Base-by-base conservation (phyloP, 2,113 vertebrate species). In the Xiphias gladius region DNA sequence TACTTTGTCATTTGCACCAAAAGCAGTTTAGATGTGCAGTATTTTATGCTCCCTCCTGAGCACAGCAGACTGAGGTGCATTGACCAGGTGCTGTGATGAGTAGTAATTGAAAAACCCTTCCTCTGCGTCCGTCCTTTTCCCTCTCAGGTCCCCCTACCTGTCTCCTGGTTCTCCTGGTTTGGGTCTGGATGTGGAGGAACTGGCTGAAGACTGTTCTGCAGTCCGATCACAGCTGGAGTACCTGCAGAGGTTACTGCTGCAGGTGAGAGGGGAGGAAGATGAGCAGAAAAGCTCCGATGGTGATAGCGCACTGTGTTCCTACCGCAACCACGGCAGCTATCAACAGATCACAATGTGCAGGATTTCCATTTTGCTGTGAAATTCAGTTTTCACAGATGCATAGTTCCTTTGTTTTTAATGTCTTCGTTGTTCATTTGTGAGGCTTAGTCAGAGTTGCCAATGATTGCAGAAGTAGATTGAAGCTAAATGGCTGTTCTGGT, bases 171-270 rank as follows among this genome's bases (percentile, higher is more conserved):
- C 82, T 79, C 75, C 79, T 26, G 76, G 83, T 75, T 70, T 95
- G 0, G 96, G 95, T 13, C 90, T 95, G 87, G 95, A 96, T 63
- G 90, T 97, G 88, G 97, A 99, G 77, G 97, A 97, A 59, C 94
- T 99, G 97, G 96, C 97, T 68, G 97, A 98, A 32, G 97, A 99
- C 81, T 99, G 97, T 75, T 97, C 95, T 1, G 94, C 96, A 0
- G 97, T 99, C 26, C 95, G 96, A 88, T 96, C 96, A 0, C 97
- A 99, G 92, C 94, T 99, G 66, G 84, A 98, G 71, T 95, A 94
- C 52, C 94, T 99, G 83, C 97, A 97, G 82, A 95, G 46, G 48
- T 24, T 96, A 19, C 93, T 99, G 78, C 89, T 99, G 54, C 97
- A 98, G 96, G 98, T 99, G n/a, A 91, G 95, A 82, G 1, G 7